Percentiles rank a stretch among this genome's conserved stretches.
Conservation (phyloP, 2,797 vertebrate species). For the Intellagama lesueurii region DNA sequence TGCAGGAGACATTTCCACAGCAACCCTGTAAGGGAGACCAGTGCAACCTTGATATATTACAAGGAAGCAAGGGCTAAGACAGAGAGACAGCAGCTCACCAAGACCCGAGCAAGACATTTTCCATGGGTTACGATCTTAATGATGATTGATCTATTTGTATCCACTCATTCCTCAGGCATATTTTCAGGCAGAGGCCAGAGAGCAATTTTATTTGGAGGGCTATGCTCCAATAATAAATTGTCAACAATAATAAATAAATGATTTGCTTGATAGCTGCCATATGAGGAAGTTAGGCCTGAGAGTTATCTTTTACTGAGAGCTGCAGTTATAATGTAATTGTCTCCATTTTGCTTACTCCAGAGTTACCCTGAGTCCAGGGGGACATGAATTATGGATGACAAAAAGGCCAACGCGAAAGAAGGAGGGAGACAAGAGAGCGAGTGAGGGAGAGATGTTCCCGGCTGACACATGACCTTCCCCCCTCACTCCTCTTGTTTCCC, state of each 20-base stretch:
- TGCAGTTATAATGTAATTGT: background rate
- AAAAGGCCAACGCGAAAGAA: background rate
- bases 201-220: background rate
- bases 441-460: slow-evolving; percentile 16
- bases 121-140: background rate
- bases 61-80: background rate
- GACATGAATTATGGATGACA: slow-evolving; percentile 34
- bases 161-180: too few relatives aligned
- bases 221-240: background rate
- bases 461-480: slow-evolving; percentile 9
- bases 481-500: slow-evolving; percentile 19
- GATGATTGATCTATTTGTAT: background rate
- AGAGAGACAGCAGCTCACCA: background rate
- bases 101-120: background rate
- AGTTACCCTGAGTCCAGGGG: slow-evolving; percentile 21
- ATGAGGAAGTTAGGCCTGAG: background rate
- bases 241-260: slow-evolving; percentile 33
- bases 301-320: slow-evolving; percentile 19
- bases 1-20: background rate
- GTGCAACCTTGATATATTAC: background rate
- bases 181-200: background rate
- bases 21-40: background rate
- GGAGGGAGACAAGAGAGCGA: background rate
- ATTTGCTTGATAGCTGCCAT: background rate
- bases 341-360: background rate